Conservation (phyloP, 1,140 invertebrate genomes). For the Diorhabda sublineata region DNA sequence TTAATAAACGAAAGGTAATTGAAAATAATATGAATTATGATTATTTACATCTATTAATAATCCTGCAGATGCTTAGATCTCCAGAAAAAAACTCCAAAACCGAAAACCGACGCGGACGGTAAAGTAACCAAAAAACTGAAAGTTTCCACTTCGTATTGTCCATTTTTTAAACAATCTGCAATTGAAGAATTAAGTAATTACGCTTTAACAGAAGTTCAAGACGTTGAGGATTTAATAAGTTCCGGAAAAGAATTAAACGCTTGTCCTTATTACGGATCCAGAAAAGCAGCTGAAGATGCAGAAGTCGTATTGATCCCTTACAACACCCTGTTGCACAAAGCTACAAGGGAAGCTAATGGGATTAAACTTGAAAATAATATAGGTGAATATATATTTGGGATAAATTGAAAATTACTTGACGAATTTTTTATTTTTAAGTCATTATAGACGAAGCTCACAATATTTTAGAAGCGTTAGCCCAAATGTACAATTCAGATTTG, state of each 20-base stretch:
- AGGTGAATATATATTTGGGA: neutral
- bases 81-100: conserved; percentile 65
- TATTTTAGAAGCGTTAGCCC: conserved; percentile 83
- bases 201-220: conserved; percentile 68
- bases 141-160: conserved; percentile 56
- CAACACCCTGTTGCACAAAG: conserved; percentile 82
- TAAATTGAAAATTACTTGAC: neutral
- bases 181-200: conserved; percentile 63
- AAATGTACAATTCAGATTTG: conserved; percentile 77
- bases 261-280: conserved; percentile 88
- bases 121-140: conserved; percentile 57
- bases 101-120: conserved; percentile 56
- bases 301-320: conserved; percentile 83
- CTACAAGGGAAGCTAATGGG: conserved; percentile 75
- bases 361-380: conserved; percentile 80
- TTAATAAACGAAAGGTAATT: conserved; percentile 85
- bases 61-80: conserved; percentile 76
- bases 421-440: conserved; percentile 46
- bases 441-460: conserved; percentile 98
- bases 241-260: conserved; percentile 66
- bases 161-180: conserved; percentile 61
- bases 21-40: no score
- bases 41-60: neutral
- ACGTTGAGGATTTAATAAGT: conserved; percentile 83
- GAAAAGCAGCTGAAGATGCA: conserved; percentile 73